Evolutionary conservation across 2,888 invertebrate species (phyloP).

Genomic region (Iselma pallidipennis): DNA sequence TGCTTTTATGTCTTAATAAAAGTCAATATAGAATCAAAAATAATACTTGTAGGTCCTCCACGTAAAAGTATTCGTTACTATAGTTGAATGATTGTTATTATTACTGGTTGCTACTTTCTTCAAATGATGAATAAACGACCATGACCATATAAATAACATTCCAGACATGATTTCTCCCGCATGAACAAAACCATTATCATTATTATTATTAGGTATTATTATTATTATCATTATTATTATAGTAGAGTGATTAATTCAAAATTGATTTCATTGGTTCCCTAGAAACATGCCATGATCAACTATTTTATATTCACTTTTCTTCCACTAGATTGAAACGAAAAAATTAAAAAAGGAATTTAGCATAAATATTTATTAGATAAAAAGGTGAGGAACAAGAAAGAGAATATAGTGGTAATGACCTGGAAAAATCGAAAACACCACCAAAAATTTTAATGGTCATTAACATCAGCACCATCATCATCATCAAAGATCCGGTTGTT

Average conservation of each 20-base stretch:
- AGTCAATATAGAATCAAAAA: too few species aligned
- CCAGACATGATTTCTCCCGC: slow-evolving; percentile 9
- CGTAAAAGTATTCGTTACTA: neutral
- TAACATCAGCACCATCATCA: too few species aligned
- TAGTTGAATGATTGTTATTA: neutral
- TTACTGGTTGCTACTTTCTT: slow-evolving; percentile 6
- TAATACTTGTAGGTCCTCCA: too few species aligned
- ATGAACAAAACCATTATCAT: neutral
- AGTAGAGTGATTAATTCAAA: neutral
- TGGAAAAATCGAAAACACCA: neutral
- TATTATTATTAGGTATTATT: neutral
- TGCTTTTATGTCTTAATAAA: too few species aligned
- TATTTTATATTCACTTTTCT: too few species aligned
- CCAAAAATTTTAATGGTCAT: neutral
- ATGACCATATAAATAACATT: slow-evolving; percentile 9
- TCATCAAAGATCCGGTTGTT: neutral
- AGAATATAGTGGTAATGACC: too few species aligned
- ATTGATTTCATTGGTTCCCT: neutral
- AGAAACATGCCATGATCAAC: too few species aligned
- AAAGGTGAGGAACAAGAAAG: too few species aligned
- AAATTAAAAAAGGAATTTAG: too few species aligned
- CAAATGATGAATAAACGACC: slow-evolving; percentile 5
- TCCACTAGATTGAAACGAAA: too few species aligned
- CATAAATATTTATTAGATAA: too few species aligned
- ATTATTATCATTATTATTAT: neutral